Evolutionary conservation across 2,113 vertebrate genomes (phyloP).

Genomic region (Podocnemis expansa): DNA sequence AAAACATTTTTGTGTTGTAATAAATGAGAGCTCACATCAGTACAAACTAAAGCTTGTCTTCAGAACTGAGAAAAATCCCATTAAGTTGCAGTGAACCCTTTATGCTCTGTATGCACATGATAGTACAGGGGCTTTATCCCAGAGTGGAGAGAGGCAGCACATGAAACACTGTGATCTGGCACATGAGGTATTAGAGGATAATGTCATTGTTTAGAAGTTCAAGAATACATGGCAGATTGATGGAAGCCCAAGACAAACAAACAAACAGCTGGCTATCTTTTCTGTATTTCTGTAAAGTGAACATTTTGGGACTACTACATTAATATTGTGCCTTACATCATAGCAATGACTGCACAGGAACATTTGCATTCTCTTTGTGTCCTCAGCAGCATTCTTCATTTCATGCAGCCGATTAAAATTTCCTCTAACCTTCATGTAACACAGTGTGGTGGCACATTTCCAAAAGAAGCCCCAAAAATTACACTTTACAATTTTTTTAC

Average conservation of each 20-base stretch:
- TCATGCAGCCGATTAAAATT: background rate
- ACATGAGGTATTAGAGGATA: background rate
- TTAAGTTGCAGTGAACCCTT: background rate
- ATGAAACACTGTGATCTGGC: background rate
- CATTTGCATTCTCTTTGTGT: background rate
- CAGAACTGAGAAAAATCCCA: background rate
- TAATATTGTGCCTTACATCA: slow-evolving; percentile 24
- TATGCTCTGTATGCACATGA: accelerated
- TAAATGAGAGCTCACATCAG: background rate
- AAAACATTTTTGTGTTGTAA: background rate
- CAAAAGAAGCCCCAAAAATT: background rate
- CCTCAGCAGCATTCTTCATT: background rate
- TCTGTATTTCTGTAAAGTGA: background rate
- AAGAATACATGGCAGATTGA: background rate
- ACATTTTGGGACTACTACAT: background rate
- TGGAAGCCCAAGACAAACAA: slow-evolving; percentile 10
- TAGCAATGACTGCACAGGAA: background rate
- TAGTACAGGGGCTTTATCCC: background rate
- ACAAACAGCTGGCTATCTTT: background rate
- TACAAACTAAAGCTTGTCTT: background rate
- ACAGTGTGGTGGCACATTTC: background rate
- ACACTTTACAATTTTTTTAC: background rate
- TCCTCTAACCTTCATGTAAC: background rate
- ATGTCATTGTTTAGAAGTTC: background rate
- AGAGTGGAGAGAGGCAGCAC: background rate